Evolutionary conservation across 2,113 vertebrate genomes (phyloP).

Genomic region (Leuciscus idus): DNA sequence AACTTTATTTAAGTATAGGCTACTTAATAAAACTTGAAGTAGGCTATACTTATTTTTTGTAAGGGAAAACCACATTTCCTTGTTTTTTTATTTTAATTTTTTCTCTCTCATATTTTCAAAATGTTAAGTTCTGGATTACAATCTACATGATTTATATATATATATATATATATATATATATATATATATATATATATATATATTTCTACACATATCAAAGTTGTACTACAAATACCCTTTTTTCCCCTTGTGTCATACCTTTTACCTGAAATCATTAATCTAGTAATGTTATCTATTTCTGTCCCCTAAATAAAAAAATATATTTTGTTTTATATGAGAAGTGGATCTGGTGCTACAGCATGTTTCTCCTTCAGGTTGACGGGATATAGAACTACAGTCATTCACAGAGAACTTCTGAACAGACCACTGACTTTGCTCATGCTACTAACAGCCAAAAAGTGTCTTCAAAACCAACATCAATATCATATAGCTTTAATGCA

Average conservation of each 20-base stretch:
- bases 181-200: too few species aligned
- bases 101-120: too few species aligned
- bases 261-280: not conserved
- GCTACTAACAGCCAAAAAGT: constrained; percentile 5
- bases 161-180: too few species aligned
- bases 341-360: not conserved
- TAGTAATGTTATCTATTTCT: not conserved
- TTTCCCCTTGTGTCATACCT: not conserved
- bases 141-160: too few species aligned
- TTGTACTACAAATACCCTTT: not conserved
- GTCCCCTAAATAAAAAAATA: not conserved
- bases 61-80: not conserved
- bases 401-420: constrained; percentile 8
- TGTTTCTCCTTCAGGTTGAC: not conserved
- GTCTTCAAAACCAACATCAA: not conserved
- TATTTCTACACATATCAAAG: too few species aligned
- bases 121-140: too few species aligned
- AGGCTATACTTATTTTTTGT: too few species aligned
- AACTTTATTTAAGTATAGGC: too few species aligned
- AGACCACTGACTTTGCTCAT: not conserved
- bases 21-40: too few species aligned
- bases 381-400: not conserved
- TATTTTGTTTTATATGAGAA: not conserved
- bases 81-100: not conserved
- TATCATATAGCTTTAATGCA: not conserved